Evolutionary conservation across 92 coral and sea anemone genomes (phyloP), one percentile per base, ranked within the genome.

Genomic region (Paragorgia papillata): DNA sequence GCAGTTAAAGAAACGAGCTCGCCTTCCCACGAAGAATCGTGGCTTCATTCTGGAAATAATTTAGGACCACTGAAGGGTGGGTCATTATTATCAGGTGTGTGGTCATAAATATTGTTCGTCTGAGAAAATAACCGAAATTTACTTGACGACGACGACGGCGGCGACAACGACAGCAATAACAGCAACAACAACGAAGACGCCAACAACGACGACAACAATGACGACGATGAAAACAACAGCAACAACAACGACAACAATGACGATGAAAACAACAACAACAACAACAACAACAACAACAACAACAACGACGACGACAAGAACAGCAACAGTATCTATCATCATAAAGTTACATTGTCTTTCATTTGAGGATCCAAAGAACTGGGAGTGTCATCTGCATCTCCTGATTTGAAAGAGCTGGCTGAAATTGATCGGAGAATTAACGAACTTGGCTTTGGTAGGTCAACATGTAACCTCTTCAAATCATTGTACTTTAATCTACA

Each of bases 371-470:
- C 78, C 29, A 71, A 53, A 54, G 78, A 51, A 35, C 48, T 55
- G 2, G 63, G 30, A 7, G 33, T 68, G 1, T 71, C 78, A 58
- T 48, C 87, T 5, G 84, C 84, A 74, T 93, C 97, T 35, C 94
- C 98, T 6, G 80, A 90, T 81, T 81, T 93, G 86, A 75, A 84
- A 46, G 97, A 94, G 66, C 87, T 94, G 14, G 97, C 93, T 41
- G 97, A 94, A 25, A 94, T 94, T 22, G 98, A 94, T 58, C 88
- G 79, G 75, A 88, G 87, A 73, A 88, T 94, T 54, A 86, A 86
- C 59, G 91, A 91, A 80, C 92, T 94, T 25, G 98, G 98, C 26
- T 94, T 88, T 75, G 92, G 98, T 90, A n/a, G 71, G 98, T 76
- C 14, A 15, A 0, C 8, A 29, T 48, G 8, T 13, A 28, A 66